Percentiles rank a stretch among this genome's conserved stretches.
Evolutionary conservation across 2,888 invertebrate species (phyloP).

Genomic region (Drosophila gaucha): DNA sequence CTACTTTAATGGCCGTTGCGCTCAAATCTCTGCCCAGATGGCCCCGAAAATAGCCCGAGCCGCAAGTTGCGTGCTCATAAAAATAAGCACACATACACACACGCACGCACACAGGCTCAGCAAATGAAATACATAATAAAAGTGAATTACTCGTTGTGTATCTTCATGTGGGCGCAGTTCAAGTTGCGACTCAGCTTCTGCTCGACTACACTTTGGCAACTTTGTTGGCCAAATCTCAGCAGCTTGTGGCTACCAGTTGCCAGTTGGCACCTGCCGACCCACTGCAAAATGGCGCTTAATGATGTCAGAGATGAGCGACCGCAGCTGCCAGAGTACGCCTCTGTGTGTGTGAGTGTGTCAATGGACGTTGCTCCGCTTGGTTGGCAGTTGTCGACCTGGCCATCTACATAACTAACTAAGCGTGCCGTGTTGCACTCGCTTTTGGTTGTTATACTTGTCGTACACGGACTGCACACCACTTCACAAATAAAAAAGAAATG

Average conservation of each 20-base stretch:
- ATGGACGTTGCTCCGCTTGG: slow-evolving; percentile 64
- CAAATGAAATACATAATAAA: slow-evolving; percentile 58
- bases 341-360: slow-evolving; percentile 61
- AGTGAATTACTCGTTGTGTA: slow-evolving; percentile 53
- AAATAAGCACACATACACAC: slow-evolving; percentile 19
- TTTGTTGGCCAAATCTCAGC: slow-evolving; percentile 53
- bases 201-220: slow-evolving; percentile 74
- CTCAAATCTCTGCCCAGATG: slow-evolving; percentile 41
- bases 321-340: slow-evolving; percentile 37
- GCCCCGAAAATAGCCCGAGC: slow-evolving; percentile 22
- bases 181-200: slow-evolving; percentile 72
- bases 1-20: slow-evolving; percentile 37
- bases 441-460: slow-evolving; percentile 72
- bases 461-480: slow-evolving; percentile 67
- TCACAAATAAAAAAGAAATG: slow-evolving; percentile 21
- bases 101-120: not conserved
- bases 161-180: slow-evolving; percentile 32
- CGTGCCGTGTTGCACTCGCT: slow-evolving; percentile 73
- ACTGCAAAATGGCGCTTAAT: slow-evolving; percentile 74
- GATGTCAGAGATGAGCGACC: slow-evolving; percentile 80
- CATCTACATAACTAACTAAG: slow-evolving; percentile 83
- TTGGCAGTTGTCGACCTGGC: slow-evolving; percentile 58
- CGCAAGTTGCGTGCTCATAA: slow-evolving; percentile 42
- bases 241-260: slow-evolving; percentile 36
- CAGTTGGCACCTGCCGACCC: slow-evolving; percentile 42